phyloP scores from a whole-genome alignment of 1,140 invertebrate species.

The Paraescarpia echinospica region DNA sequence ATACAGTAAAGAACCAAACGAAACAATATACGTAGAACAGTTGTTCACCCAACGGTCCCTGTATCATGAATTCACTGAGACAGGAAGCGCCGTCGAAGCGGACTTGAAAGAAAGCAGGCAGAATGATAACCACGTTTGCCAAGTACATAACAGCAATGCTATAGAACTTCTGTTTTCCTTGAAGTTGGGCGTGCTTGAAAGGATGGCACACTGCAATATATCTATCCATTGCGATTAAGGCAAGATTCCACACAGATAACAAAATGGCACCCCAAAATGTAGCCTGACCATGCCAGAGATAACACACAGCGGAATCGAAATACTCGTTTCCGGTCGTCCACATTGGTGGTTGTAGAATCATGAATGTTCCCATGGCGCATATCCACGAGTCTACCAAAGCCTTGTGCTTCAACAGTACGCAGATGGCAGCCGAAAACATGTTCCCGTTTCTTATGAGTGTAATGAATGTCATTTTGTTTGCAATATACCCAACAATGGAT shows the following conservation, averaged over 20 bases:
- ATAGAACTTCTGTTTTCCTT: no score
- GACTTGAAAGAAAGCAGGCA: background rate
- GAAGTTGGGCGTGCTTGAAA: constrained; percentile 2
- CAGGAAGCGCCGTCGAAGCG: background rate
- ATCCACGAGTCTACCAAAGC: constrained; percentile 16
- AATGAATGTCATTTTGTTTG: constrained; percentile 19
- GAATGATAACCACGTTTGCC: background rate
- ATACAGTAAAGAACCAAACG: background rate
- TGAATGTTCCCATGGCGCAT: constrained; percentile 12
- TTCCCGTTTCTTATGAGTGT: background rate
- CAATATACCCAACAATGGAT: background rate
- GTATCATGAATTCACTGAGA: background rate
- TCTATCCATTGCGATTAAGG: constrained; percentile 11
- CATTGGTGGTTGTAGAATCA: background rate
- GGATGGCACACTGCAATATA: constrained; percentile 16
- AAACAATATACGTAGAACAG: background rate
- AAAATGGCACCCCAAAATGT: constrained; percentile 19
- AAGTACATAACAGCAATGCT: no score
- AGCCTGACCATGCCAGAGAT: constrained; percentile 24
- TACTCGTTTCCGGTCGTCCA: constrained; percentile 17
- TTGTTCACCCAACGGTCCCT: background rate
- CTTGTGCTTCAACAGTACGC: constrained; percentile 11
- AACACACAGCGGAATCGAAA: constrained; percentile 12
- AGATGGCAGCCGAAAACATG: background rate
- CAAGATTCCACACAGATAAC: constrained; percentile 17